Base-by-base conservation (phyloP, 2,113 vertebrate genomes). In the Hiodon tergisus region DNA sequence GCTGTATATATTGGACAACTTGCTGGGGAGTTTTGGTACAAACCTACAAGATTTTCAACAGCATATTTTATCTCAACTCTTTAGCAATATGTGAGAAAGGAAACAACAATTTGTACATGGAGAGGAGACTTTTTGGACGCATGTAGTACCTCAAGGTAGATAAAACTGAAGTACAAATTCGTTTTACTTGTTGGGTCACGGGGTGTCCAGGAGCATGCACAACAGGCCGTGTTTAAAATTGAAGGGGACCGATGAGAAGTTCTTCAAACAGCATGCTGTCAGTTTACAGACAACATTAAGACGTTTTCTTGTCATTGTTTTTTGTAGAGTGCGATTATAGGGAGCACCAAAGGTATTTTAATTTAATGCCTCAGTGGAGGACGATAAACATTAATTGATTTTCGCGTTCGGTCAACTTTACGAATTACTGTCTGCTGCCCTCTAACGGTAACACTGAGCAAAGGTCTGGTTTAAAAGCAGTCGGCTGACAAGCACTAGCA, bases 361-460 rank as follows among this genome's bases (percentile, higher is more conserved):
- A 11, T 66, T 66, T 66, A 66, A 48, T 5, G 31, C 47, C 9
- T 47, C 46, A 47, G 17, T 66, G 16, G 61, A n/a, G 48, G 31
- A 66, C 8, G 31, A 47, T 4, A 66, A 6, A 8, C 8, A 65
- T 5, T 46, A 10, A 57, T 5, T 57, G 54, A 10, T 10, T 57
- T 57, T 5, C 54, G 10, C 10, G 54, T 7, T 2, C 54, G 5
- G 1, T 57, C 54, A 57, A 10, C 47, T n/a, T 57, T 71, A 71
- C 6, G 31, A 58, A 71, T 11, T n/a, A 71, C 31, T 68, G 71
- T 73, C 70, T 86, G 76, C 80, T 81, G 79, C 84, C 78, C 79
- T 69, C 85, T 87, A 80, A 71, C 84, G 87, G 81, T 65, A 6
- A 73, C 5, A 53, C 4, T 48, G 60, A 5, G 60, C n/a, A 63